These are phyloP conservation scores for Holcopasites calliopsidis DNA, from an alignment of 1,140 invertebrate genomes.

Conservation along the genomic window DNA sequence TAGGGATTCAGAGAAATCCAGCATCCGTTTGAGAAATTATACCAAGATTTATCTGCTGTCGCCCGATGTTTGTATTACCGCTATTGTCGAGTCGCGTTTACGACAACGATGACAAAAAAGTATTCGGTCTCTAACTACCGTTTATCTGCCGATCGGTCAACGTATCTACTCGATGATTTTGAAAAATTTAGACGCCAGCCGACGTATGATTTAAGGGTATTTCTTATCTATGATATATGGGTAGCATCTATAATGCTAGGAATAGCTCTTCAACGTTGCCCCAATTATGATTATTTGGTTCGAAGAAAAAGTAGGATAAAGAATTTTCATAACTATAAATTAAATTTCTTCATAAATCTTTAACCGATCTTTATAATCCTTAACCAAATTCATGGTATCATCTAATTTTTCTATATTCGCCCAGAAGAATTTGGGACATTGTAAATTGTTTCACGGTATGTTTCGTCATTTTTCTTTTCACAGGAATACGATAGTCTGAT, in stretches of 20 bases:
- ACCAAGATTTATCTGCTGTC: neutral
- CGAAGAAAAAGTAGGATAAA: too few species aligned
- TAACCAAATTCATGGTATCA: too few species aligned
- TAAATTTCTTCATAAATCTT: too few species aligned
- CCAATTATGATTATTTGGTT: too few species aligned
- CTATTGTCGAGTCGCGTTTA: constrained; percentile 13
- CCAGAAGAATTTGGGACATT: too few species aligned
- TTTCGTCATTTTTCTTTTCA: constrained; percentile 10
- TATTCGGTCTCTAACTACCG: neutral
- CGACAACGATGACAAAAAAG: constrained; percentile 17
- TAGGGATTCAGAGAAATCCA: neutral
- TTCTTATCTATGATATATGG: neutral
- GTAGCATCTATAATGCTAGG: neutral
- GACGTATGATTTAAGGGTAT: neutral
- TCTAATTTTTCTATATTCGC: too few species aligned
- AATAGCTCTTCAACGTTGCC: too few species aligned
- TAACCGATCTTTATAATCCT: too few species aligned
- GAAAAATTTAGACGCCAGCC: constrained; percentile 38
- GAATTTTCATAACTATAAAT: too few species aligned
- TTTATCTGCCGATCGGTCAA: constrained; percentile 14
- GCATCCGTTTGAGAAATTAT: neutral
- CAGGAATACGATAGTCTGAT: constrained; percentile 77
- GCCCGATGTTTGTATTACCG: neutral
- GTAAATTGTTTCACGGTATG: too few species aligned
- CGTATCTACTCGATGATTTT: constrained; percentile 28